Conservation (phyloP, 2,797 vertebrate genomes). For the Eulemur mongoz region DNA sequence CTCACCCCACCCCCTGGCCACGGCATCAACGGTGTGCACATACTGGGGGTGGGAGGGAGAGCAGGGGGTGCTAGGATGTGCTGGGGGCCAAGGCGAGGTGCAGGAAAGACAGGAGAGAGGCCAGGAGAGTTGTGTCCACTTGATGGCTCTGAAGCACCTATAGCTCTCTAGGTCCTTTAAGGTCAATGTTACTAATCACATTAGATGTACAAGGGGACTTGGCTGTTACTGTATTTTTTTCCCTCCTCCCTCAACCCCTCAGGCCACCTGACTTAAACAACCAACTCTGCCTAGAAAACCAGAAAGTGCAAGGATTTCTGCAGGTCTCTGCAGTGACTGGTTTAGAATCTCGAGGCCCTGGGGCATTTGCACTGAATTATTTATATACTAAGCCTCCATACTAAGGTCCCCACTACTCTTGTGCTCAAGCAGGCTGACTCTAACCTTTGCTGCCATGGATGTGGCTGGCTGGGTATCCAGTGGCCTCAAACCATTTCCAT, state of each 20-base stretch:
- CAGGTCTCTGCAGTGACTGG: not conserved
- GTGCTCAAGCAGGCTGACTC: not conserved
- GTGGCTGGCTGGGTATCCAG: not conserved
- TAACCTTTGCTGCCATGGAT: not conserved
- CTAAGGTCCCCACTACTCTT: not conserved
- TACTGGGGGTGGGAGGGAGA: not conserved
- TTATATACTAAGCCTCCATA: not conserved
- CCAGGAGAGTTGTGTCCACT: not conserved
- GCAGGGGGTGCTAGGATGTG: not conserved
- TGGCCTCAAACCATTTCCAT: not conserved
- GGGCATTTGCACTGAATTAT: not conserved
- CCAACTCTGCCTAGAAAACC: not conserved
- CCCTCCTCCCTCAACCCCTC: not conserved
- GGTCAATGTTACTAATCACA: not conserved
- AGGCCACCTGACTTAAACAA: not conserved
- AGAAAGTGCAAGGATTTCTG: not conserved
- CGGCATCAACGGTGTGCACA: not conserved
- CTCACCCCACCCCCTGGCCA: fast-evolving
- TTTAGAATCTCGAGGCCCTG: not conserved
- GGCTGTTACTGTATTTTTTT: not conserved
- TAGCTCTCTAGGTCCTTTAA: not conserved
- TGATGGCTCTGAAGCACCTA: not conserved
- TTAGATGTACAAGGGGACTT: not conserved
- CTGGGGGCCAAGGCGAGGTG: not conserved
- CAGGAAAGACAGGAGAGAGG: not conserved